phyloP scores from a whole-genome alignment of 2,797 vertebrate species.

The Acrocephalus scirpaceus region DNA sequence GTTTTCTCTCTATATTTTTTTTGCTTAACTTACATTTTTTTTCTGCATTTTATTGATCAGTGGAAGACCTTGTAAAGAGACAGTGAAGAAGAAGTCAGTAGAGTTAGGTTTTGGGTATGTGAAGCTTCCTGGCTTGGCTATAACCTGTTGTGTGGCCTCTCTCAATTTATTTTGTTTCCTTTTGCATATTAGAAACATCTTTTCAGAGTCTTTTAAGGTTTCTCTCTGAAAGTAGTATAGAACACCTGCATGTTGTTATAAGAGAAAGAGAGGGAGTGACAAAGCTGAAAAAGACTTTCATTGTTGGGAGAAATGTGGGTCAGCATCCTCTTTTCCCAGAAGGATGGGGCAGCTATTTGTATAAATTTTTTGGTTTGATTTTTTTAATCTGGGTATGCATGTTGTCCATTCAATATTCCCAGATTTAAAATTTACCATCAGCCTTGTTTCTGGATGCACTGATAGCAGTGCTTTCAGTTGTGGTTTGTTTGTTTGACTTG shows the following conservation, averaged over 20 bases:
- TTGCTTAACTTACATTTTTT: background rate
- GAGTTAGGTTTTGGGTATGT: background rate
- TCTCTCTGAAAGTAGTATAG: background rate
- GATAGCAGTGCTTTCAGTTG: slow-evolving; percentile 8
- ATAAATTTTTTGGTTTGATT: fast-evolving
- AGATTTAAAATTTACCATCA: background rate
- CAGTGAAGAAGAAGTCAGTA: background rate
- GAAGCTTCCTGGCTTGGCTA: background rate
- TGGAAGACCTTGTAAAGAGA: background rate
- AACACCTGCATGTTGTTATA: background rate
- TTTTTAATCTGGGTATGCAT: fast-evolving
- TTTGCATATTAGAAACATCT: background rate
- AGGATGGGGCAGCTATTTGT: background rate
- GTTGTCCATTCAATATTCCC: background rate
- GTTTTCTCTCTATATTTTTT: background rate
- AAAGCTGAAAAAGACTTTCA: background rate
- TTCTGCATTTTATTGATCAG: background rate
- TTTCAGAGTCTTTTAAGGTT: background rate
- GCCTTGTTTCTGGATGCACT: background rate
- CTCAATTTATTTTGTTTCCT: background rate
- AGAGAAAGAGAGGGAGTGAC: background rate
- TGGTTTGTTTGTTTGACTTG: slow-evolving; percentile 57
- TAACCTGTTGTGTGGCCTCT: background rate
- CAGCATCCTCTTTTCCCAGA: background rate
- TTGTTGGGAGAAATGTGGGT: background rate